Evolutionary conservation across 1,140 invertebrate genomes (phyloP).

Genomic region (Arctopsyche grandis): DNA sequence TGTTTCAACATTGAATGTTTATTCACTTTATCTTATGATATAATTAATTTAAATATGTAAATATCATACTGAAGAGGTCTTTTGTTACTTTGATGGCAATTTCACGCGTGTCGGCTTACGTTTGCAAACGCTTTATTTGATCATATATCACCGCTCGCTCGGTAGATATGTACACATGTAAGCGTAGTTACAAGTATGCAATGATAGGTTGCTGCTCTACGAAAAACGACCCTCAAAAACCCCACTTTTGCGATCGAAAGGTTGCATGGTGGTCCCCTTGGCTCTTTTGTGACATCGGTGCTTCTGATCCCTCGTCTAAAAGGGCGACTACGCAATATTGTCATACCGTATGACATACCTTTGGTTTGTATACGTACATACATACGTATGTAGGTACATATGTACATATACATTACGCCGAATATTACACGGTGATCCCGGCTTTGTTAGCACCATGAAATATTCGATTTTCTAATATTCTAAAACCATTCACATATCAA

Average conservation of each 20-base stretch:
- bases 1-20: too few relatives aligned
- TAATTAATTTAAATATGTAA: too few relatives aligned
- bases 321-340: constrained; percentile 38
- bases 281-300: background rate
- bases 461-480: too few relatives aligned
- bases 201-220: background rate
- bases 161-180: background rate
- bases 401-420: too few relatives aligned
- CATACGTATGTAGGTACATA: too few relatives aligned
- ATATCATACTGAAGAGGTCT: background rate
- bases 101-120: constrained; percentile 17
- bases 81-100: background rate
- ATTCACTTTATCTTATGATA: too few relatives aligned
- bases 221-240: background rate
- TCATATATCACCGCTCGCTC: constrained; percentile 12
- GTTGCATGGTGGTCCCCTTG: constrained; percentile 1
- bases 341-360: constrained; percentile 36
- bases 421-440: background rate
- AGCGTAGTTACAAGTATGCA: background rate
- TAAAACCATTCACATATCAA: too few relatives aligned
- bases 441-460: background rate
- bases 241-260: constrained; percentile 19
- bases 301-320: constrained; percentile 34
- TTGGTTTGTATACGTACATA: too few relatives aligned
- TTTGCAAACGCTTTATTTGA: constrained; percentile 17